phyloP scores from a whole-genome alignment of 2,888 invertebrate species.

The Eledona agricola region DNA sequence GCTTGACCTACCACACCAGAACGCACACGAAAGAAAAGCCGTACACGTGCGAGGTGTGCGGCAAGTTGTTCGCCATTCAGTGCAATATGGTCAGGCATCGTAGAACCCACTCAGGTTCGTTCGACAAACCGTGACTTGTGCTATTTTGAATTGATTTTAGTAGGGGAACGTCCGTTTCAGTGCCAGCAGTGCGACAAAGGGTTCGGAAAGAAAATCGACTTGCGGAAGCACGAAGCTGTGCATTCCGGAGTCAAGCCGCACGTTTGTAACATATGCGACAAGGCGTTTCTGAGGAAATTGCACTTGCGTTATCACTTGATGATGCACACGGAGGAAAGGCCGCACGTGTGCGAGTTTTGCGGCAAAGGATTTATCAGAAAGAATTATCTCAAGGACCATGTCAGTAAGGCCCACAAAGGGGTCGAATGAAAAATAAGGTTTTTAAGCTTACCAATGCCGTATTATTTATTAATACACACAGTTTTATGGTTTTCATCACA shows the following conservation, averaged over 20 bases:
- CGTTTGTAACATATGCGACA: constrained; percentile 49
- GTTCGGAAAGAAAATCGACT: constrained; percentile 52
- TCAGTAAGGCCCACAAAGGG: too few relatives aligned
- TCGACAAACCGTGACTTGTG: background rate
- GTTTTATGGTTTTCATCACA: too few relatives aligned
- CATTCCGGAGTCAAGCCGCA: constrained; percentile 52
- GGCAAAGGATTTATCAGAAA: constrained; percentile 53
- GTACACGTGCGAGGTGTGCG: constrained; percentile 52
- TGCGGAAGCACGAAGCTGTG: constrained; percentile 53
- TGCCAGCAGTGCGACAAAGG: constrained; percentile 51
- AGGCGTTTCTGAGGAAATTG: constrained; percentile 50
- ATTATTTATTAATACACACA: too few relatives aligned
- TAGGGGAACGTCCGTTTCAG: constrained; percentile 52
- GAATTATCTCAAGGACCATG: constrained; percentile 53
- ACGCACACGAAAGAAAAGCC: constrained; percentile 55
- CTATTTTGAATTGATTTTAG: constrained; percentile 15
- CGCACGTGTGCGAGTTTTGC: constrained; percentile 52
- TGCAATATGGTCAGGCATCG: constrained; percentile 53
- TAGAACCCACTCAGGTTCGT: constrained; percentile 52
- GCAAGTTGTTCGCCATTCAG: constrained; percentile 51
- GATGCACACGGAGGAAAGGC: constrained; percentile 53
- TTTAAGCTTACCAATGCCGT: too few relatives aligned
- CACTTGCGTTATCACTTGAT: constrained; percentile 53
- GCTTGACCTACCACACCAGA: constrained; percentile 50
- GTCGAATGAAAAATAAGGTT: too few relatives aligned